Conservation (phyloP, 2,888 invertebrate genomes). For the Heteromyza rotundicornis region DNA sequence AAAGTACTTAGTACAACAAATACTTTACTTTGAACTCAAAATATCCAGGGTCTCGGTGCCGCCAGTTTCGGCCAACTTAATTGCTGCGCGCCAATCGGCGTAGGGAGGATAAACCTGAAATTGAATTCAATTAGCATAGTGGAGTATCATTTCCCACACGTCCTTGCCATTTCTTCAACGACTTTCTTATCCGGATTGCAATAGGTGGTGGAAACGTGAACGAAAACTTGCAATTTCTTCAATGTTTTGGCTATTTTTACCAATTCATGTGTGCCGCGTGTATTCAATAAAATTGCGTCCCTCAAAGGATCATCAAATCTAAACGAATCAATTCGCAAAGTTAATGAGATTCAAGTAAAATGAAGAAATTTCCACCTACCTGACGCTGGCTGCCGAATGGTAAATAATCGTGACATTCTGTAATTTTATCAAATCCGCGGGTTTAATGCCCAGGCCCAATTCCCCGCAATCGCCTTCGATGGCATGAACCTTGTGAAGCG, state of each 20-base stretch:
- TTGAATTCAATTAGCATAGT: not conserved
- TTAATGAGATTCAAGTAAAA: not conserved
- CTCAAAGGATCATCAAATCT: slow-evolving; percentile 82
- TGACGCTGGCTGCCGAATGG: slow-evolving; percentile 81
- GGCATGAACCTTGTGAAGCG: slow-evolving; percentile 69
- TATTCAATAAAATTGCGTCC: slow-evolving; percentile 70
- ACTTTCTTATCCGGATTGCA: slow-evolving; percentile 78
- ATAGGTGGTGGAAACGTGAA: slow-evolving; percentile 89
- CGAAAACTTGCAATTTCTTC: slow-evolving; percentile 66
- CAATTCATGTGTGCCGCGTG: slow-evolving; percentile 71
- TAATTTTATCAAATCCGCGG: slow-evolving; percentile 64
- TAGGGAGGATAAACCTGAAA: slow-evolving; percentile 61
- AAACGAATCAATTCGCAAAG: not conserved
- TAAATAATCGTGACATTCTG: slow-evolving; percentile 73
- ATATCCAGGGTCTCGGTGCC: slow-evolving; percentile 66
- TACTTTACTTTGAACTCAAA: slow-evolving; percentile 68
- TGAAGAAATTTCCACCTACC: slow-evolving; percentile 60
- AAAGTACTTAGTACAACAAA: not conserved
- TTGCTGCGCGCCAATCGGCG: slow-evolving; percentile 72
- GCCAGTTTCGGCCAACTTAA: slow-evolving; percentile 69
- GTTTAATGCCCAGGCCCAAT: slow-evolving; percentile 67
- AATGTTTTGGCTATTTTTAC: slow-evolving; percentile 68
- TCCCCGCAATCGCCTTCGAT: slow-evolving; percentile 70
- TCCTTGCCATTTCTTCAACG: slow-evolving; percentile 77
- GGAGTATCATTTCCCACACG: slow-evolving; percentile 48